A percentile compares a stretch with the other conserved stretches of the same genome.
Conservation (phyloP, 2,888 invertebrate species). For the Thera obeliscata region DNA sequence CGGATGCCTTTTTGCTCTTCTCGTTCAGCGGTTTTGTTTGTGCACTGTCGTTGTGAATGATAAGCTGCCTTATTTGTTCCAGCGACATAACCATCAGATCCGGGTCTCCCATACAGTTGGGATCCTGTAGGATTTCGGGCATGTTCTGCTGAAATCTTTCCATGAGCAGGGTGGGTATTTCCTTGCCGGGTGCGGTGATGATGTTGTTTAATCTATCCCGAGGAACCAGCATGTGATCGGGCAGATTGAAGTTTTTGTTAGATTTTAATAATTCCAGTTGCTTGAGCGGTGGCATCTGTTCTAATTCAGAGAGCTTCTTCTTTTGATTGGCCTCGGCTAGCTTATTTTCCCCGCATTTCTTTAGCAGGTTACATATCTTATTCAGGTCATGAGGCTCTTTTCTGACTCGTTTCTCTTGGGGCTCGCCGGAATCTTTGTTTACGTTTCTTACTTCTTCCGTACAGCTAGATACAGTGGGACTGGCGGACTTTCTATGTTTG, state of each 20-base stretch:
- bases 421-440: slow-evolving; percentile 79
- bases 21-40: slow-evolving; percentile 4
- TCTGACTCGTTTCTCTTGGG: slow-evolving; percentile 72
- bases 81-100: slow-evolving; percentile 91
- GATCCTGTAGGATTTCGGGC: slow-evolving; percentile 91
- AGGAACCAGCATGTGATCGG: slow-evolving; percentile 92
- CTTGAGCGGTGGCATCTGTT: slow-evolving; percentile 85
- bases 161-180: slow-evolving; percentile 90
- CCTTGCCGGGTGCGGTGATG: slow-evolving; percentile 87
- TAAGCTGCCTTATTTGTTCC: slow-evolving; percentile 86
- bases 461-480: slow-evolving; percentile 90
- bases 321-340: slow-evolving; percentile 52
- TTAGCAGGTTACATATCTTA: slow-evolving; percentile 72
- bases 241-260: slow-evolving; percentile 88
- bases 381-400: slow-evolving; percentile 69
- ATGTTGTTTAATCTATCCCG: slow-evolving; percentile 89
- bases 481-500: slow-evolving; percentile 87
- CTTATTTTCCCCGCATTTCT: slow-evolving; percentile 63
- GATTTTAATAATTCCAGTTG: slow-evolving; percentile 89
- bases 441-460: slow-evolving; percentile 88
- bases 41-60: slow-evolving; percentile 11
- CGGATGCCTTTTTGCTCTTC: slow-evolving; percentile 9
- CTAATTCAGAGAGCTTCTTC: slow-evolving; percentile 73
- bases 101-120: slow-evolving; percentile 83
- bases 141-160: slow-evolving; percentile 89